Conservation (phyloP, 1,140 invertebrate genomes). For the Rhysida immarginata region DNA sequence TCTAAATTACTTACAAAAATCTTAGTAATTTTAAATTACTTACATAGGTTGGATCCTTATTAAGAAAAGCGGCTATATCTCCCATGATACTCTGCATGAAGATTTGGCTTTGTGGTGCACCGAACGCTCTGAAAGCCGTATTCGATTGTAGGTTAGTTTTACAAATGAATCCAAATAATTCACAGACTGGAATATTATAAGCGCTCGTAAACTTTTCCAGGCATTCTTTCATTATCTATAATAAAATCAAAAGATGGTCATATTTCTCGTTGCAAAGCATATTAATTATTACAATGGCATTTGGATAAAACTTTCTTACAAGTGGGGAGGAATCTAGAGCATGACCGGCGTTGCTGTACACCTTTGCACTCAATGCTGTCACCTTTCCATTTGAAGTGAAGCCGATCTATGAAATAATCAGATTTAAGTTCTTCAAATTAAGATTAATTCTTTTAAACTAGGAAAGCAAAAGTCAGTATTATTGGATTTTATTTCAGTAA, state of each 20-base stretch:
- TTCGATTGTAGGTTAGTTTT: conserved; percentile 76
- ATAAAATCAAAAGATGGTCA: background rate
- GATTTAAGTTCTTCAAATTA: too few relatives aligned
- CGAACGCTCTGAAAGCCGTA: conserved; percentile 79
- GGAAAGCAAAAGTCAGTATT: too few relatives aligned
- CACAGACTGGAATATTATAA: background rate
- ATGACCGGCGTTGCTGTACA: background rate
- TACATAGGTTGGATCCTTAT: conserved; percentile 42
- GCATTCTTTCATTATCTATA: background rate
- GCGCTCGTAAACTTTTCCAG: background rate
- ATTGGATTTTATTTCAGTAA: too few relatives aligned
- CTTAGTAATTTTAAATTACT: too few relatives aligned
- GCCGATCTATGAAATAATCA: background rate
- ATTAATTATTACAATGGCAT: too few relatives aligned
- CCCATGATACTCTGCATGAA: conserved; percentile 58
- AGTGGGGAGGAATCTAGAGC: background rate
- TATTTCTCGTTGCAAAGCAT: too few relatives aligned
- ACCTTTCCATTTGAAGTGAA: background rate
- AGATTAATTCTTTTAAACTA: too few relatives aligned
- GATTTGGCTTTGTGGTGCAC: conserved; percentile 79
- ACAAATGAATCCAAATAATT: conserved; percentile 44
- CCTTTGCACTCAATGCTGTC: background rate
- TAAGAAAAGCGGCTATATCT: conserved; percentile 53
- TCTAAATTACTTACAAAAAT: too few relatives aligned
- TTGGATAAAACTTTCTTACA: background rate